These are phyloP conservation scores for Linyphia triangularis DNA, from an alignment of 2,888 invertebrate species.

Conservation along the genomic window DNA sequence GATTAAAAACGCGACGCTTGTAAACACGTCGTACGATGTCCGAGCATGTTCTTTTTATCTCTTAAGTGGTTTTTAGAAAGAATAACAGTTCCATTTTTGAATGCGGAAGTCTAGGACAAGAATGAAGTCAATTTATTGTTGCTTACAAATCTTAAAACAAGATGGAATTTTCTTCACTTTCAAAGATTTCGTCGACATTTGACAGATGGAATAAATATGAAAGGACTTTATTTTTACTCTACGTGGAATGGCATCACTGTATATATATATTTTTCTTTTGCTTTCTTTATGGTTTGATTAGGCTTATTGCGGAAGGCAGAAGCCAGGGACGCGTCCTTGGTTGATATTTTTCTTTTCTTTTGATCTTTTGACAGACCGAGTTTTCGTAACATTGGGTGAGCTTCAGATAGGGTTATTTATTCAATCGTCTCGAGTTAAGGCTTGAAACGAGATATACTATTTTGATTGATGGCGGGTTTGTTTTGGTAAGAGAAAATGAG, in stretches of 20 bases:
- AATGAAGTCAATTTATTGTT: not conserved
- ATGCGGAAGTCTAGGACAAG: slow-evolving; percentile 68
- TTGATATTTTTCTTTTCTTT: slow-evolving; percentile 7
- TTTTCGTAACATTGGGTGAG: not conserved
- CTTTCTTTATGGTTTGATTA: slow-evolving; percentile 57
- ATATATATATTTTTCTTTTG: slow-evolving; percentile 3
- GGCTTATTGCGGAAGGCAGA: slow-evolving; percentile 60
- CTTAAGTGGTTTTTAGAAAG: not conserved
- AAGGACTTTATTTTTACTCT: slow-evolving; percentile 7
- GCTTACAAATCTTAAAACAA: not conserved
- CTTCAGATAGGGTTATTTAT: slow-evolving; percentile 21
- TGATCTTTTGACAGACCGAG: not conserved
- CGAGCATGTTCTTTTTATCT: slow-evolving; percentile 4
- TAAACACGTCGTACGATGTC: slow-evolving; percentile 24
- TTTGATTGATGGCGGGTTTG: not conserved
- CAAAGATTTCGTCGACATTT: slow-evolving; percentile 34
- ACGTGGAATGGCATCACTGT: slow-evolving; percentile 17
- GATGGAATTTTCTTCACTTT: not conserved
- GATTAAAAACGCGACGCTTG: not conserved
- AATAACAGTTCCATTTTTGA: not conserved
- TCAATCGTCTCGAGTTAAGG: not conserved
- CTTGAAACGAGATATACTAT: not conserved
- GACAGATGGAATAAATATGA: slow-evolving; percentile 28
- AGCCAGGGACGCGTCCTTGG: slow-evolving; percentile 68
- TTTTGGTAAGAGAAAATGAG: not conserved